Conservation (phyloP, 2,797 vertebrate species). For the Malacoraja senta region DNA sequence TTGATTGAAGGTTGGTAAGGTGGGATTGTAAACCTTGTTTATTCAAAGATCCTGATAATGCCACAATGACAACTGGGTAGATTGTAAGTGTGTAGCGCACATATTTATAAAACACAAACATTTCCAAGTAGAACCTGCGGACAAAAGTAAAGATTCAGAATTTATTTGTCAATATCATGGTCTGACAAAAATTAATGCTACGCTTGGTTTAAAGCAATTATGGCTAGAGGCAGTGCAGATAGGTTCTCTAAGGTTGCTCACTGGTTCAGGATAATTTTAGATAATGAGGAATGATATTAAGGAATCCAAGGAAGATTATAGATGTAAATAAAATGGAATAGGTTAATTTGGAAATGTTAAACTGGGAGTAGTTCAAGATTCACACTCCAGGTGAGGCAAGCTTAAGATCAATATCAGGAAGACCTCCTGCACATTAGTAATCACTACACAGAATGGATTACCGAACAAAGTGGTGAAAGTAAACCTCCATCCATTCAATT, state of each 20-base stretch:
- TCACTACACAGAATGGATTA: neutral
- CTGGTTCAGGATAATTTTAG: neutral
- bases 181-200: neutral
- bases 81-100: conserved; percentile 65
- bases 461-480: neutral
- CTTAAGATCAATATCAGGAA: neutral
- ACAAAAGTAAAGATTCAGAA: conserved; percentile 32
- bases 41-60: conserved; percentile 56
- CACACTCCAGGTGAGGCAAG: neutral
- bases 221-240: neutral
- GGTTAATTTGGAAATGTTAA: neutral
- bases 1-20: conserved; percentile 40
- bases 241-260: neutral
- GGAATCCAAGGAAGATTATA: neutral
- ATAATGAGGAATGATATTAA: neutral
- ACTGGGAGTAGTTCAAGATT: neutral
- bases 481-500: neutral
- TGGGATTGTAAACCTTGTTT: conserved; percentile 51
- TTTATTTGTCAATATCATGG: neutral
- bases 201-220: neutral
- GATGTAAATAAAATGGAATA: neutral
- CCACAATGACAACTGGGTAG: conserved; percentile 68
- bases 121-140: conserved; percentile 67
- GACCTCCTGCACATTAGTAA: neutral
- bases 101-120: conserved; percentile 62